These are phyloP conservation scores for Crenichthys baileyi DNA, from an alignment of 2,797 vertebrate species.

Conservation along the genomic window DNA sequence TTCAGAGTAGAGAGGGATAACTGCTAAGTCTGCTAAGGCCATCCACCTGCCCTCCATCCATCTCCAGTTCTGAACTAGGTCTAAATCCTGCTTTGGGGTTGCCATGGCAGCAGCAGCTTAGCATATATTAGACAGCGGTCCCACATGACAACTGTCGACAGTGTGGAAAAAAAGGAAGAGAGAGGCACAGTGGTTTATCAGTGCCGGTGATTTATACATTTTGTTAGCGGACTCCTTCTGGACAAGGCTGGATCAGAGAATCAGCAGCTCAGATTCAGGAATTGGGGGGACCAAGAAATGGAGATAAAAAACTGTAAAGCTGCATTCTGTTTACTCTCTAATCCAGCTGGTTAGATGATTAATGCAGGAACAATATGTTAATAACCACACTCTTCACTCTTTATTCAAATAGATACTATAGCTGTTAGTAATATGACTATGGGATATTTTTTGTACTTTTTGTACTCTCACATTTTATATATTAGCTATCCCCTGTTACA, in stretches of 20 bases:
- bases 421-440: neutral
- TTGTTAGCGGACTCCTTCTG: constrained; percentile 27
- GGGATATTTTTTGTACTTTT: neutral
- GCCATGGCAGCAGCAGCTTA: constrained; percentile 84
- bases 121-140: constrained; percentile 82
- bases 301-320: constrained; percentile 32
- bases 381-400: neutral
- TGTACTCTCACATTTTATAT: neutral
- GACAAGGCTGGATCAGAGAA: constrained; percentile 31
- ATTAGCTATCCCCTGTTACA: neutral
- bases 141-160: constrained; percentile 60
- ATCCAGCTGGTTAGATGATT: constrained; percentile 24
- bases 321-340: constrained; percentile 14
- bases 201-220: constrained; percentile 22
- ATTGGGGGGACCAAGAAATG: constrained; percentile 11
- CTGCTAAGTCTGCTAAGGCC: constrained; percentile 49
- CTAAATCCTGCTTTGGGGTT: constrained; percentile 78
- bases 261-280: constrained; percentile 1
- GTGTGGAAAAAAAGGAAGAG: neutral
- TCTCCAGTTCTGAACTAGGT: constrained; percentile 69
- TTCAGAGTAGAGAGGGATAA: constrained; percentile 20
- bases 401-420: neutral
- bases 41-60: constrained; percentile 37
- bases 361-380: neutral
- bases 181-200: constrained; percentile 1